Base-by-base conservation (phyloP, 2,888 invertebrate genomes). In the Lasiommata megera region DNA sequence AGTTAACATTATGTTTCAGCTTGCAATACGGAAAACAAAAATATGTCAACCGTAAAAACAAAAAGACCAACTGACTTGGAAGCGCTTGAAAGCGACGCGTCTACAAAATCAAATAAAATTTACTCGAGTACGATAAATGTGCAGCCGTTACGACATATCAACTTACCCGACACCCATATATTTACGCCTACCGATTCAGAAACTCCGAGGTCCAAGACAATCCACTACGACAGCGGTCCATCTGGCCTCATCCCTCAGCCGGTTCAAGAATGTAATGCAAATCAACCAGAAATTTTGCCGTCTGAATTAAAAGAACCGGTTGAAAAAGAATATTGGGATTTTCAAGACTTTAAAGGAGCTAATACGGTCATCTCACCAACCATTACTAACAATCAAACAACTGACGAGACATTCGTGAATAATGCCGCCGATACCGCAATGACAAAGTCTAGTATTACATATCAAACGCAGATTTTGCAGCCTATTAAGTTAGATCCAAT, bases 101-200 rank as follows among this genome's bases (percentile, higher is more conserved):
- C 82, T n/a, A 61, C 76, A 11, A 83, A 82, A 68, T 53, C 77
- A 17, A 82, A 83, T 56, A 86, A 86, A 68, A 77, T 84, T 65
- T 89, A 80, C 67, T 84, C 90, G 18, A 83, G 73, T 57, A 79
- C 86, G 40, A 67, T 90, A 53, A 80, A 76, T 67, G 79, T 89
- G 28, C 90, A 91, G 68, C 88, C 88, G 38, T 66, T 89, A 58
- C 69, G 91, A 47, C 91, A 91, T 71, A 91, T 91, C 51, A 91
- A 75, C 66, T 74, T 91, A 59, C 91, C 91, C 8, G 91, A 91
- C 60, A 91, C 91, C 18, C 91, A 91, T 69, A 91, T 91, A 54
- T 91, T 89, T 66, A 91, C 91, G 55, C 91, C 91, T 3, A 88
- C 88, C 28, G 88, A 91, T 69, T 91, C 91, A 0, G 89, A 91